Conservation (phyloP, 2,113 vertebrate genomes). For the Scalopus aquaticus region DNA sequence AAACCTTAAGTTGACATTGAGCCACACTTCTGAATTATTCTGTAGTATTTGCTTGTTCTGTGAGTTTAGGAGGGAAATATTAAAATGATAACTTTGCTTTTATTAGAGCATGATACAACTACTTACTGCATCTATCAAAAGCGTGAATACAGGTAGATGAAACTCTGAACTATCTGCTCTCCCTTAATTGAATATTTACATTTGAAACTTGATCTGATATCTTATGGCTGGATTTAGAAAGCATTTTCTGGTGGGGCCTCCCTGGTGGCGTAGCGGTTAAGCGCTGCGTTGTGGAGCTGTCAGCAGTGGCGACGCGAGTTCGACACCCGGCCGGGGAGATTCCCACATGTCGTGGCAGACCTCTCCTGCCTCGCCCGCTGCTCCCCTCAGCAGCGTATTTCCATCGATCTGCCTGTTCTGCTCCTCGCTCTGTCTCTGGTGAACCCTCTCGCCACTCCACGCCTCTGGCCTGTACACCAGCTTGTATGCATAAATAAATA, state of each 20-base stretch:
- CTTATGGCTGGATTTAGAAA: constrained; percentile 5
- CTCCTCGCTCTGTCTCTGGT: no score
- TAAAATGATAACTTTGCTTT: background rate
- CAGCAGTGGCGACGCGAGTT: no score
- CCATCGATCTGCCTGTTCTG: no score
- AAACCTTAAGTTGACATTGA: background rate
- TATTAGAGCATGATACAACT: constrained; percentile 2
- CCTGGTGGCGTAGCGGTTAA: no score
- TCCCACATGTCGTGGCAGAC: no score
- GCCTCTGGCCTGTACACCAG: no score
- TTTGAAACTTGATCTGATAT: constrained; percentile 1
- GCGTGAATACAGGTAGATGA: background rate
- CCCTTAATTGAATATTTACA: background rate
- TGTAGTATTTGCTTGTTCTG: background rate
- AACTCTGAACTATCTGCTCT: background rate
- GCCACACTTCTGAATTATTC: background rate
- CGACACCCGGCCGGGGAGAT: no score
- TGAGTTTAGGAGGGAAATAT: background rate
- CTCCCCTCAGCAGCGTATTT: no score
- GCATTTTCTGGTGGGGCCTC: background rate
- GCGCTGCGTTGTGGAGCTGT: no score
- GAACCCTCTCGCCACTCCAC: no score
- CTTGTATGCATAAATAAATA: no score
- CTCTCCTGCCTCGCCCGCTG: no score
- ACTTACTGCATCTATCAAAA: background rate